Conservation (phyloP, 37 sponge, comb jelly and placozoan genomes). For the Eunapius fragilis region DNA sequence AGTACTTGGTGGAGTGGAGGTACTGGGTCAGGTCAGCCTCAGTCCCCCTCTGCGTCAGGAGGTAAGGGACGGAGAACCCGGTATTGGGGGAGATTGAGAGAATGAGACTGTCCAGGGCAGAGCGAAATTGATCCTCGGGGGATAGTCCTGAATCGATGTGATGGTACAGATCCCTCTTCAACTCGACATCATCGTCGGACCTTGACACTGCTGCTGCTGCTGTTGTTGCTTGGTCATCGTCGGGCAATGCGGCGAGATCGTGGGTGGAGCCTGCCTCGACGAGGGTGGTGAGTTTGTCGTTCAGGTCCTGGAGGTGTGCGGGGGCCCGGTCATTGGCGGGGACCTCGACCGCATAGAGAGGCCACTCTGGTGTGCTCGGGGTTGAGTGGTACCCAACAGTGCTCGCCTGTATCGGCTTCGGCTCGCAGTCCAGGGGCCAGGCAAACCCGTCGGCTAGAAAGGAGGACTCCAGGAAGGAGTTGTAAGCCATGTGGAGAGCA, state of each 20-base stretch:
- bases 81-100: conserved; percentile 74
- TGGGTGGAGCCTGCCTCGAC: too few relatives aligned
- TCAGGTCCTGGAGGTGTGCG: too few relatives aligned
- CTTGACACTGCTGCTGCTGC: too few relatives aligned
- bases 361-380: conserved; percentile 38
- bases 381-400: conserved; percentile 24
- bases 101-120: conserved; percentile 22
- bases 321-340: conserved; percentile 15
- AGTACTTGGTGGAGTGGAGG: conserved; percentile 63
- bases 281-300: too few relatives aligned
- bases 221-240: too few relatives aligned
- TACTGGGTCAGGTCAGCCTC: conserved; percentile 52
- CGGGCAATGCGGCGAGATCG: too few relatives aligned
- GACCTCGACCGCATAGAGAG: conserved; percentile 32
- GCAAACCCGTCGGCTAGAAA: conserved; percentile 75
- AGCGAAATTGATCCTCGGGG: conserved; percentile 24
- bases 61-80: conserved; percentile 59
- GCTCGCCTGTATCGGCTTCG: not conserved
- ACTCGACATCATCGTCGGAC: too few relatives aligned
- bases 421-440: conserved; percentile 27
- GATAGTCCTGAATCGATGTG: not conserved
- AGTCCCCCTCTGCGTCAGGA: conserved; percentile 34
- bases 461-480: conserved; percentile 74
- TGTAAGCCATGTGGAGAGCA: conserved; percentile 78
- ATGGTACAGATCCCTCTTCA: too few relatives aligned